These are phyloP conservation scores for Microcebus tavaratra DNA, from an alignment of 2,113 vertebrate genomes.

Conservation along the genomic window DNA sequence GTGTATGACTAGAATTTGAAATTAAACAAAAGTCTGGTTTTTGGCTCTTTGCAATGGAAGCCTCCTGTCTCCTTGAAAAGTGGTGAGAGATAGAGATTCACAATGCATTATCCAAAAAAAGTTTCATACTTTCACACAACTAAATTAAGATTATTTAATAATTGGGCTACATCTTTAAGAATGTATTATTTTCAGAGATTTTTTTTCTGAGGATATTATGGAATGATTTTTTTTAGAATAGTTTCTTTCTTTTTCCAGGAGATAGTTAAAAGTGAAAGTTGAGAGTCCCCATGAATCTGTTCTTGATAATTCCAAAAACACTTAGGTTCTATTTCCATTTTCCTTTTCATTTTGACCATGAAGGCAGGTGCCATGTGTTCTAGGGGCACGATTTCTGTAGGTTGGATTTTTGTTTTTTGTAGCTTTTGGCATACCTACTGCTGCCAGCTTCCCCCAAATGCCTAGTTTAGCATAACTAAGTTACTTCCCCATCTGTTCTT, in stretches of 20 bases:
- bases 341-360: background rate
- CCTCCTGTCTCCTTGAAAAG: background rate
- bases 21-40: background rate
- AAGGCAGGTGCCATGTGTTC: background rate
- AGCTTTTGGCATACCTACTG: background rate
- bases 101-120: background rate
- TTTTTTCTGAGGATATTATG: background rate
- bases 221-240: background rate
- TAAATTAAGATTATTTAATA: background rate
- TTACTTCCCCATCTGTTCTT: constrained; percentile 42
- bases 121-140: background rate
- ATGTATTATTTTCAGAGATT: background rate
- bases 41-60: background rate
- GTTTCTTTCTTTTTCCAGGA: background rate
- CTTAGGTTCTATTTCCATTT: background rate
- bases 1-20: background rate
- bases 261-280: background rate
- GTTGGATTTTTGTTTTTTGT: background rate
- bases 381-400: background rate
- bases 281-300: background rate
- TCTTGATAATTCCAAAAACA: background rate
- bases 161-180: background rate
- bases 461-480: constrained; percentile 30
- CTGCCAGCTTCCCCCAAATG: background rate
- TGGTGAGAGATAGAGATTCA: background rate